Percentiles rank a stretch among this genome's conserved stretches.
Evolutionary conservation across 2,888 invertebrate genomes (phyloP).

Genomic region (Hypselothyrea guttata): DNA sequence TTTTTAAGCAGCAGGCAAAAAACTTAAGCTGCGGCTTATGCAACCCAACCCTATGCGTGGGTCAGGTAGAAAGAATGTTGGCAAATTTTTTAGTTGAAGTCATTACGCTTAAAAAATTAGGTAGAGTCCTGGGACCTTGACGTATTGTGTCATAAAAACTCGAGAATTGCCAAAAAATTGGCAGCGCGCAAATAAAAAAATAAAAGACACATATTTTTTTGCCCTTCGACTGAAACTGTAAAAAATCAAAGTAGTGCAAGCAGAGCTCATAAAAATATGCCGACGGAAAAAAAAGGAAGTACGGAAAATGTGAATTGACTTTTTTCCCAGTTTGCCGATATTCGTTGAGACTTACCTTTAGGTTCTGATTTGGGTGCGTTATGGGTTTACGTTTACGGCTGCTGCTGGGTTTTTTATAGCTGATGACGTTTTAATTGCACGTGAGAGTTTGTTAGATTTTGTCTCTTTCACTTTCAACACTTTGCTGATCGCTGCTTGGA

Average conservation of each 20-base stretch:
- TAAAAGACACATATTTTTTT: conserved; percentile 36
- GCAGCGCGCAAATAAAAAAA: conserved; percentile 51
- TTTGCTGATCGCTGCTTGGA: conserved; percentile 39
- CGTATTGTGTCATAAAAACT: conserved; percentile 61
- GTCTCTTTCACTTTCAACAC: conserved; percentile 32
- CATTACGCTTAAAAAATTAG: conserved; percentile 66
- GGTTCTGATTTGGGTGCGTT: conserved; percentile 24
- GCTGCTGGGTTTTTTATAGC: conserved; percentile 33
- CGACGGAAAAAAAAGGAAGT: conserved; percentile 49
- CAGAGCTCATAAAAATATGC: conserved; percentile 57
- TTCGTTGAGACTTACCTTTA: conserved; percentile 58
- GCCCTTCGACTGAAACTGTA: conserved; percentile 69
- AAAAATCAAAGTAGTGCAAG: conserved; percentile 76
- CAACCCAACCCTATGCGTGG: conserved; percentile 75
- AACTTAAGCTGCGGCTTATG: conserved; percentile 63
- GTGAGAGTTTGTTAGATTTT: conserved; percentile 27
- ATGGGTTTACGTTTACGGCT: neutral
- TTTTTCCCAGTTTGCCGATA: conserved; percentile 38
- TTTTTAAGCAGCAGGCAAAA: conserved; percentile 70
- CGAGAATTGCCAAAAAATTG: no score
- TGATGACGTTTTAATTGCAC: conserved; percentile 68
- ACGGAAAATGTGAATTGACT: conserved; percentile 52
- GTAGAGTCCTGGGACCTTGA: conserved; percentile 57
- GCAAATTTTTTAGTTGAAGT: conserved; percentile 58
- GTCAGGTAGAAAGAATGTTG: conserved; percentile 47